Evolutionary conservation across 2,797 vertebrate genomes (phyloP).

Genomic region (Psittacula derbiana): DNA sequence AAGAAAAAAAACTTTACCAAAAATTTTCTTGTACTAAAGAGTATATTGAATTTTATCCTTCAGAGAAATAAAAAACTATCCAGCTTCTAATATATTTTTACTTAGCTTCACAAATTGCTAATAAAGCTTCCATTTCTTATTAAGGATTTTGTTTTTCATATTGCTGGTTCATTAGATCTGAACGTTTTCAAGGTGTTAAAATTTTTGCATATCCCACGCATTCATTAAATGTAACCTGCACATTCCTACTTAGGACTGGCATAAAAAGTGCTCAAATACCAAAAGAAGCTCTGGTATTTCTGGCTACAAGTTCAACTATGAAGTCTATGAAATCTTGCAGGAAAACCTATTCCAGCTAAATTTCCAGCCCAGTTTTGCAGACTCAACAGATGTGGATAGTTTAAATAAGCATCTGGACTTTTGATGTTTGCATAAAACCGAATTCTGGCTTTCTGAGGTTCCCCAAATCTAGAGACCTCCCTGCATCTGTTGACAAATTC

Average conservation of each 20-base stretch:
- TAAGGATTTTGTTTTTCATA: neutral
- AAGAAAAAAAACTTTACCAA: neutral
- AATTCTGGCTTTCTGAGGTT: slow-evolving; percentile 15
- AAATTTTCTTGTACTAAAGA: neutral
- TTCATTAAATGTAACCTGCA: neutral
- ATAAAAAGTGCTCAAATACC: slow-evolving; percentile 29
- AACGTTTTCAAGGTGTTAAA: neutral
- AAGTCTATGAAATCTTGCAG: slow-evolving; percentile 45
- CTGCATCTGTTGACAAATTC: neutral
- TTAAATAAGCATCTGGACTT: slow-evolving; percentile 54
- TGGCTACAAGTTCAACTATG: slow-evolving; percentile 31
- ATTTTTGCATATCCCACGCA: neutral
- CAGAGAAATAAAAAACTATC: neutral
- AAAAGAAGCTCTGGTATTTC: slow-evolving; percentile 50
- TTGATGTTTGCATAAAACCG: neutral
- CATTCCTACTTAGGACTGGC: neutral
- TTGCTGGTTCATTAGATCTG: neutral
- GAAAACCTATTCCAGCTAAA: slow-evolving; percentile 26
- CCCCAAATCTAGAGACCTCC: neutral
- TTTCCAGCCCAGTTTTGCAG: slow-evolving; percentile 27
- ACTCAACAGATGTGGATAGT: slow-evolving; percentile 41
- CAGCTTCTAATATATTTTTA: neutral
- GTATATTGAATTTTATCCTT: neutral
- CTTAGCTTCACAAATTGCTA: neutral
- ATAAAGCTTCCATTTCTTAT: neutral